phyloP scores from a whole-genome alignment of 1,140 invertebrate genomes.

The Campoletis sonorensis region DNA sequence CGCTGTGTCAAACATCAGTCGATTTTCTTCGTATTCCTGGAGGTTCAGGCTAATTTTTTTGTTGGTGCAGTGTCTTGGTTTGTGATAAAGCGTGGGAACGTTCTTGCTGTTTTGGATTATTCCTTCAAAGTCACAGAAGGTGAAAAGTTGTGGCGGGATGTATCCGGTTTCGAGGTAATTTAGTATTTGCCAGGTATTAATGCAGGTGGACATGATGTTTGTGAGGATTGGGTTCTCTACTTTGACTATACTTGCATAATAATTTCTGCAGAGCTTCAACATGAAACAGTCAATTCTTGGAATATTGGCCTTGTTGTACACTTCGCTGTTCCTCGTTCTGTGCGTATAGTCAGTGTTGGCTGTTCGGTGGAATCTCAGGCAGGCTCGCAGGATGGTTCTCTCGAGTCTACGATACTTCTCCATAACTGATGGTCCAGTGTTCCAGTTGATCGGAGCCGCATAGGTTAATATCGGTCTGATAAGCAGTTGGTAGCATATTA shows the following conservation, averaged over 20 bases:
- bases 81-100: conserved; percentile 21
- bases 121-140: background rate
- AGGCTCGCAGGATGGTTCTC: conserved; percentile 34
- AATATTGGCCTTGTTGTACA: conserved; percentile 53
- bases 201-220: too few relatives aligned
- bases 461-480: conserved; percentile 54
- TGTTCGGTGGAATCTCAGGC: conserved; percentile 28
- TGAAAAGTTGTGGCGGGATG: conserved; percentile 13
- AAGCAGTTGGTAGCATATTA: conserved; percentile 47
- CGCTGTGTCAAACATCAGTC: background rate
- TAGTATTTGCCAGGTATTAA: too few relatives aligned
- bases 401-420: conserved; percentile 41
- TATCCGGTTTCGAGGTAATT: background rate
- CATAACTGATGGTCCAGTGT: conserved; percentile 9
- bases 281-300: conserved; percentile 51
- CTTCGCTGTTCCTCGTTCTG: conserved; percentile 38
- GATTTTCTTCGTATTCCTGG: background rate
- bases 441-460: conserved; percentile 37
- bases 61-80: conserved; percentile 10
- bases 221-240: too few relatives aligned
- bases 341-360: conserved; percentile 36
- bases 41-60: conserved; percentile 9
- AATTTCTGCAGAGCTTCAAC: conserved; percentile 50
- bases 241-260: conserved; percentile 30
- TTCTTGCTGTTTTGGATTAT: too few relatives aligned